These are phyloP conservation scores for Lissocephala sabroskyi DNA, from an alignment of 2,888 invertebrate species.

Conservation along the genomic window DNA sequence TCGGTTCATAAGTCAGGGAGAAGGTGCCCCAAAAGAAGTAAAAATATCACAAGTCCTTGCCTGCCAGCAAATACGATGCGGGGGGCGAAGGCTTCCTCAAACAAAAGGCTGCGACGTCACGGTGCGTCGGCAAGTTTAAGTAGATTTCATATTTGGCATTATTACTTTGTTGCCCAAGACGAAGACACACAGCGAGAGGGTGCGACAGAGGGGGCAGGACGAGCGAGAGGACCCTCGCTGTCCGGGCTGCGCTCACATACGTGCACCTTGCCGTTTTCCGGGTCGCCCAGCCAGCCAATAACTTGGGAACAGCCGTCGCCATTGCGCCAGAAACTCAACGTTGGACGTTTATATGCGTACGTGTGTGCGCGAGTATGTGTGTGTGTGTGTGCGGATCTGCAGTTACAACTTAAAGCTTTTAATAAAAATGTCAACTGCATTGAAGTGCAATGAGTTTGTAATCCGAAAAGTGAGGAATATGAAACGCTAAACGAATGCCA, in stretches of 20 bases:
- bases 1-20: slow-evolving; percentile 32
- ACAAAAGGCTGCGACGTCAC: slow-evolving; percentile 35
- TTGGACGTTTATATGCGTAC: slow-evolving; percentile 13
- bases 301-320: slow-evolving; percentile 56
- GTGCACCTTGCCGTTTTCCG: slow-evolving; percentile 10
- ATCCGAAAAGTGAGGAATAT: no score
- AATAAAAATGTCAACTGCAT: slow-evolving; percentile 64
- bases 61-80: no score
- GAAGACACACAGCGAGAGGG: slow-evolving; percentile 3
- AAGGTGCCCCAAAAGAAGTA: slow-evolving; percentile 10
- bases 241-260: background rate
- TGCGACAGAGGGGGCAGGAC: background rate
- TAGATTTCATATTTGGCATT: slow-evolving; percentile 52
- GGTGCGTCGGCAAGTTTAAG: slow-evolving; percentile 44
- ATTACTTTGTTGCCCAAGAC: slow-evolving; percentile 59
- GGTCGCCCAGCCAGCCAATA: no score
- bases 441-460: slow-evolving; percentile 41
- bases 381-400: slow-evolving; percentile 13
- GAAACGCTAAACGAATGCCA: no score
- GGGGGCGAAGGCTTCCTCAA: no score
- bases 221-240: background rate
- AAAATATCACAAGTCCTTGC: slow-evolving; percentile 31
- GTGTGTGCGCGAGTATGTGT: slow-evolving; percentile 10
- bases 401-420: slow-evolving; percentile 60
- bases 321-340: slow-evolving; percentile 38